Evolutionary conservation across 2,797 vertebrate genomes (phyloP), one percentile per base, ranked within the genome.

Genomic region (Sebastes taczanowskii): DNA sequence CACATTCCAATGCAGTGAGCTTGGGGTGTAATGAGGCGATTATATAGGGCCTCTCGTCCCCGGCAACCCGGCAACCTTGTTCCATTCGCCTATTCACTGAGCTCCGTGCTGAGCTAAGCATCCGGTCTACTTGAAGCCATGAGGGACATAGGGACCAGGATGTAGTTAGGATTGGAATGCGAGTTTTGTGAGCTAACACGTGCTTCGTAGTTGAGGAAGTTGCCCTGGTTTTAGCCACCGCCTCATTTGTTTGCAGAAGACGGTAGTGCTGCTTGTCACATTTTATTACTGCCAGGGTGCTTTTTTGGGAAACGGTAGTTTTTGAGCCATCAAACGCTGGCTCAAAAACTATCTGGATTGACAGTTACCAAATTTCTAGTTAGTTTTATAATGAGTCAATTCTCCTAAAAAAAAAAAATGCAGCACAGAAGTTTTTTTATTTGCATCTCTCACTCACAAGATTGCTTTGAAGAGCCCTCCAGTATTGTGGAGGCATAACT

Each of bases 21-120:
- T 83, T 75, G 74, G 67, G 77, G 84, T 80, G 85, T 92, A 92
- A 89, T 93, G 91, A 92, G 89, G 87, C 63, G 84, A 92, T 93
- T 94, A 91, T 90, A 90, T 90, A 82, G 91, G 91, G 91, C 90
- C 91, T 84, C 87, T 84, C 71, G 86, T 93, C 91, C 92, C 81
- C 63, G 9, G 86, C 80, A 86, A 79, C 92, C 81, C 60, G 9
- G 86, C 80, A 86, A 79, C 83, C 87, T 81, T 61, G 79, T 87
- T 91, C 82, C 77, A 77, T 68, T 87, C 1, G 67, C 23, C 82
- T 84, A 23, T 86, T 84, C 85, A 81, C 82, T 75, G 74, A 81
- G 78, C 78, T 81, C 80, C 1, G 38, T 70, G 84, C 86, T 86
- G 86, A 88, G 83, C 84, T 92, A 74, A 90, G 90, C 91, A 90